phyloP scores from a whole-genome alignment of 2,888 invertebrate genomes.

The Hypsopygia costalis region DNA sequence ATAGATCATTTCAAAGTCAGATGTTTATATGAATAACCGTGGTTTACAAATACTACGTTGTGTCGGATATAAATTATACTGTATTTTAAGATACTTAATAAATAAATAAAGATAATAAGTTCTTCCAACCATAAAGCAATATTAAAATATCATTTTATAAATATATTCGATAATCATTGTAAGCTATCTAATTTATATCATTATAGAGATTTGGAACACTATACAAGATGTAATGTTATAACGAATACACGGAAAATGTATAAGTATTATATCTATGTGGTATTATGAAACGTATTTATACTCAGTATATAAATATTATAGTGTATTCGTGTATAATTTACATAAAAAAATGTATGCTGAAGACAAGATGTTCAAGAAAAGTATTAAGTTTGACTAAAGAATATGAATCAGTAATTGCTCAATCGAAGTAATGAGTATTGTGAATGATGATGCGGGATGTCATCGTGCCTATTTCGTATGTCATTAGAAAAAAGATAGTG shows the following conservation, averaged over 20 bases:
- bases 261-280: slow-evolving; percentile 13
- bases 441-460: slow-evolving; percentile 10
- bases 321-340: not conserved
- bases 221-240: slow-evolving; percentile 7
- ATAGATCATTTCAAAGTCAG: slow-evolving; percentile 19
- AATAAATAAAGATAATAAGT: slow-evolving; percentile 31
- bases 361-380: not conserved
- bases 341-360: not conserved
- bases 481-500: slow-evolving; percentile 15
- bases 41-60: slow-evolving; percentile 7
- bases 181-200: slow-evolving; percentile 26
- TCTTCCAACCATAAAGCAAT: slow-evolving; percentile 66
- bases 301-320: slow-evolving; percentile 4
- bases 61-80: slow-evolving; percentile 5
- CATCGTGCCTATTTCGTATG: slow-evolving; percentile 24
- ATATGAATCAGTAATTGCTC: slow-evolving; percentile 23
- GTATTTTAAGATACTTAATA: slow-evolving; percentile 11
- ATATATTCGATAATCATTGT: slow-evolving; percentile 29
- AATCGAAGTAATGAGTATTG: slow-evolving; percentile 14
- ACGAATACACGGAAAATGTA: slow-evolving; percentile 6
- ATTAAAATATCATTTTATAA: slow-evolving; percentile 57
- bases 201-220: slow-evolving; percentile 25
- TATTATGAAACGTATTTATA: slow-evolving; percentile 13
- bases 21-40: slow-evolving; percentile 1
- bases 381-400: not conserved